These are phyloP conservation scores for Melipona bicolor DNA, from an alignment of 2,888 invertebrate species.

Conservation along the genomic window DNA sequence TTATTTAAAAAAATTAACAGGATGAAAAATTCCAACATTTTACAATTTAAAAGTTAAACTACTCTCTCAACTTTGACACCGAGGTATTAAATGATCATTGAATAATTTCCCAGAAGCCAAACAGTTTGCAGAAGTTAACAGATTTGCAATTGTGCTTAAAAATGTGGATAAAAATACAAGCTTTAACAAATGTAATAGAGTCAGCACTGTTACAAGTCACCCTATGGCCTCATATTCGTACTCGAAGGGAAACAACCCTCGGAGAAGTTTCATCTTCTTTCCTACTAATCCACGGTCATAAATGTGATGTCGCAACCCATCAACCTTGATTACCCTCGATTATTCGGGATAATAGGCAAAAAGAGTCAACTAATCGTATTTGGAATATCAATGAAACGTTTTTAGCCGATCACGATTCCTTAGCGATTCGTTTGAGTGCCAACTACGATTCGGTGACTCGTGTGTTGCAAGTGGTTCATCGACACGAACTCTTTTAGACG, in stretches of 20 bases:
- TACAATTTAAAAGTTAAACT: too few species aligned
- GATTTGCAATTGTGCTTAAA: background rate
- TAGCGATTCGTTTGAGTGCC: background rate
- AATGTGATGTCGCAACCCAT: conserved; percentile 3
- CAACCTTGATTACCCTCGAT: conserved; percentile 29
- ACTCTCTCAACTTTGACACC: too few species aligned
- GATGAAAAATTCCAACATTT: too few species aligned
- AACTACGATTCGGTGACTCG: conserved; percentile 6
- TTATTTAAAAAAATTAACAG: too few species aligned
- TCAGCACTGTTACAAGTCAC: background rate
- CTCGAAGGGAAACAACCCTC: background rate
- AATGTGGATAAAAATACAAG: background rate
- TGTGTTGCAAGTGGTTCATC: background rate
- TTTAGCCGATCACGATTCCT: background rate
- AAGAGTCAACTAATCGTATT: conserved; percentile 41
- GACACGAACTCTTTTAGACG: background rate
- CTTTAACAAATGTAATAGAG: background rate
- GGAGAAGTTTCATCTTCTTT: background rate
- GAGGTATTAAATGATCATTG: too few species aligned
- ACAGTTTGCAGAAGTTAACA: background rate
- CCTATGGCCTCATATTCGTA: background rate
- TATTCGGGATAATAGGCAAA: conserved; percentile 29
- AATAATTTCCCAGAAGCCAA: too few species aligned
- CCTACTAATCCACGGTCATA: background rate
- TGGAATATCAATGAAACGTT: background rate